A percentile compares a stretch with the other conserved stretches of the same genome.
Conservation (phyloP, 2,888 invertebrate species). For the Stenotaenia linearis region DNA sequence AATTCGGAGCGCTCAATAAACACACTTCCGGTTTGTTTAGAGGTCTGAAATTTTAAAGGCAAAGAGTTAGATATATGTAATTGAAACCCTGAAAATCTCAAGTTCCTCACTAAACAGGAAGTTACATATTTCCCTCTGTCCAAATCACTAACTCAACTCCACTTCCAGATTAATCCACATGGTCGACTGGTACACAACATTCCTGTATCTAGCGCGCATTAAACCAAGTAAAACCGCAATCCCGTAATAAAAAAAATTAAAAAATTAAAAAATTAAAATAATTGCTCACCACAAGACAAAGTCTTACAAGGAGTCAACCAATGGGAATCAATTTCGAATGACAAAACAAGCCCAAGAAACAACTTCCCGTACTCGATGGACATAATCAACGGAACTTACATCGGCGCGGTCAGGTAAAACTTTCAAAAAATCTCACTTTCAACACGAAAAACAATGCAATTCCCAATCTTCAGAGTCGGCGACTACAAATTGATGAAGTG, state of each 20-base stretch:
- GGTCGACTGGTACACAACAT: background rate
- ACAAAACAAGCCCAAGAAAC: background rate
- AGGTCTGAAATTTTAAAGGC: no score
- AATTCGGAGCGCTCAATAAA: no score
- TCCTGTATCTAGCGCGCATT: background rate
- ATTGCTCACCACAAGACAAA: background rate
- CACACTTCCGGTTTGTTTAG: no score
- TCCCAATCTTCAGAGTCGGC: no score
- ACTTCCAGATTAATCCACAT: background rate
- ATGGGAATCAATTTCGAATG: background rate
- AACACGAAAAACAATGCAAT: no score
- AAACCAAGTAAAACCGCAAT: background rate
- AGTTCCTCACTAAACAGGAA: no score
- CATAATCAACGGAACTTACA: background rate
- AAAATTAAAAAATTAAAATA: background rate
- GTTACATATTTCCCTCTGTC: no score
- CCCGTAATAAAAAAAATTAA: background rate
- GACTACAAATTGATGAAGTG: background rate
- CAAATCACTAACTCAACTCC: no score
- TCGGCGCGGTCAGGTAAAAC: conserved; percentile 21
- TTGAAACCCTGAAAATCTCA: no score
- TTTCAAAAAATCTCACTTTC: no score
- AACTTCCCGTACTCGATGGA: background rate
- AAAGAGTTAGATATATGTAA: no score
- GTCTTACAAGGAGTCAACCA: background rate